Base-by-base conservation (phyloP, 2,113 vertebrate genomes). In the Boleophthalmus pectinirostris region DNA sequence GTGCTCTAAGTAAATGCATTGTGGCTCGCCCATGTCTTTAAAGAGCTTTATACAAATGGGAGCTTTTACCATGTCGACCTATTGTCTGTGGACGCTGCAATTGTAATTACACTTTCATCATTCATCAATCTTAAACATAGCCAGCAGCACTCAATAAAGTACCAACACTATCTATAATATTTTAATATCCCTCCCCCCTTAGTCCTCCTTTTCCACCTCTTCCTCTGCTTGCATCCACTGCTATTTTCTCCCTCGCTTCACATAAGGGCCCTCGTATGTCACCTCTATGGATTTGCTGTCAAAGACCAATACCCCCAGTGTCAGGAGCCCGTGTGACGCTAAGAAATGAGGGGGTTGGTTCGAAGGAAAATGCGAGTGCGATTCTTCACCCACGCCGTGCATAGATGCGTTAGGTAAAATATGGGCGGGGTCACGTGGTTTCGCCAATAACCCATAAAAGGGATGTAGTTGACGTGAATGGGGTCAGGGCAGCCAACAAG, bases 221-320 rank as follows among this genome's bases (percentile, higher is more conserved):
- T 72, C 68, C 66, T 66, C 56, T 76, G 73, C 53, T 64, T 78
- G 69, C 56, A 78, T 65, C 47, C 74, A 43, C 56, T 83, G 81
- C 80, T 77, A 86, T 87, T 90, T 87, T 86, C 85, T 84, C 66
- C 46, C 75, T 38, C 8, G 81, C 78, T 83, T 81, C 77, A 90
- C 72, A 46, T 85, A 71, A 84, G 74, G 85, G 83, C 56, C 3
- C 73, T 85, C 87, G 85, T 87, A 80, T 78, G 84, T 92, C 88
- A 88, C 21, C 69, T 35, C 47, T 81, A 92, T 90, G 84, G 91
- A 92, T 91, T 92, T 89, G 70, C 82, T 73, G 84, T 85, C 83
- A 85, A 83, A 85, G 75, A 15, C 72, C 80, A 82, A 80, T 85
- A 82, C 76, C 61, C 75, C 70, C 56, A 72, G 72, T 78, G 83